Conservation (phyloP, 2,888 invertebrate species). For the Eupeodes latifasciatus region DNA sequence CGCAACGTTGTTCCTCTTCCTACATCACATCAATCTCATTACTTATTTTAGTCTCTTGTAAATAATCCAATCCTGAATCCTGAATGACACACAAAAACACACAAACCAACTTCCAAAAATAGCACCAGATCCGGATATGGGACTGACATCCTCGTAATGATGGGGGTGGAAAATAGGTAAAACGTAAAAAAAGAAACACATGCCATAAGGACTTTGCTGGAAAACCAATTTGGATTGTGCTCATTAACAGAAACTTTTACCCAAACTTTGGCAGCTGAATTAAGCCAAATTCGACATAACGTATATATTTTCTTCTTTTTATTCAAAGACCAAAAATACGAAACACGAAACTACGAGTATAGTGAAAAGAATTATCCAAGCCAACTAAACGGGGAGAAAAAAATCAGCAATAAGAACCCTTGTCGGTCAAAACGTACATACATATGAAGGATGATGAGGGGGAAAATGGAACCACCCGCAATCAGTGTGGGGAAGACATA, state of each 20-base stretch:
- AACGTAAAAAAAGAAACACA: neutral
- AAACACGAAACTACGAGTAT: conserved; percentile 11
- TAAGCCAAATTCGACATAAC: neutral
- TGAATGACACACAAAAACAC: neutral
- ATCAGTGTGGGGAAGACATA: conserved; percentile 18
- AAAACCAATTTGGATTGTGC: conserved; percentile 44
- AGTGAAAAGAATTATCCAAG: conserved; percentile 33
- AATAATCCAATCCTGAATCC: neutral
- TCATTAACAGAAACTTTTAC: conserved; percentile 43
- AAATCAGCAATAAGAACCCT: neutral
- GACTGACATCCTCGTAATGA: neutral
- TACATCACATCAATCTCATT: neutral
- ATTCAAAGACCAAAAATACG: neutral
- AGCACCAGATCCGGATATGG: conserved; percentile 5
- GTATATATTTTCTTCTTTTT: neutral
- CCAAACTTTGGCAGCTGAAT: conserved; percentile 13
- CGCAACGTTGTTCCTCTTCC: neutral
- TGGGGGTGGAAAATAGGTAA: conserved; percentile 10
- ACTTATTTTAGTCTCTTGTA: neutral
- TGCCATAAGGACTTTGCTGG: neutral
- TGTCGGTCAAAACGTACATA: neutral
- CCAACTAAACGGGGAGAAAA: neutral
- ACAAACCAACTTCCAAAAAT: conserved; percentile 21
- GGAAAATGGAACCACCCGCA: neutral
- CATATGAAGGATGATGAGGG: no score